phyloP scores from a whole-genome alignment of 2,797 vertebrate genomes.

The Dicrostonyx torquatus region DNA sequence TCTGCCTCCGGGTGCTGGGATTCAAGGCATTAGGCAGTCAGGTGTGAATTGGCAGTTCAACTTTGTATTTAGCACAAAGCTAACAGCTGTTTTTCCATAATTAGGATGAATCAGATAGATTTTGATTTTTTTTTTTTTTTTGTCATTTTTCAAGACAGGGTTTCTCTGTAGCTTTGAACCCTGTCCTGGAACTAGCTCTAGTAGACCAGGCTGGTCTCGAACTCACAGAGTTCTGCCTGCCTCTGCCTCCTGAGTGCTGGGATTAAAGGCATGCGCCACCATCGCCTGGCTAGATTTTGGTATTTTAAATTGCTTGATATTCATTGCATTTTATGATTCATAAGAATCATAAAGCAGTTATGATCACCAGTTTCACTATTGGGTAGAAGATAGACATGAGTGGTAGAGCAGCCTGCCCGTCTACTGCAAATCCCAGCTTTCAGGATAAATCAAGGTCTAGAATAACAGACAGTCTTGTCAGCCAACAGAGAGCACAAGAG shows the following conservation, averaged over 20 bases:
- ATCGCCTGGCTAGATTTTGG: background rate
- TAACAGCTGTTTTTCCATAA: background rate
- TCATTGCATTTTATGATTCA: background rate
- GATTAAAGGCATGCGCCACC: no score
- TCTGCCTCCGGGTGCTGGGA: background rate
- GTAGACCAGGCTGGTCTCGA: no score
- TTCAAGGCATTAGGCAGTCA: background rate
- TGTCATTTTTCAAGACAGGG: no score
- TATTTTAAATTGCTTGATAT: slow-evolving; percentile 9
- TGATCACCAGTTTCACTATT: background rate
- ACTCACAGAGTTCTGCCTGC: no score
- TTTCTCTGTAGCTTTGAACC: no score
- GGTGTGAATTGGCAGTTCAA: background rate
- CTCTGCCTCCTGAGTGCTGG: no score
- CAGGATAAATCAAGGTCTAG: background rate
- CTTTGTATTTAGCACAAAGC: background rate
- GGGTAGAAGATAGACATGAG: background rate
- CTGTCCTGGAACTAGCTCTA: no score
- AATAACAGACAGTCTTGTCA: background rate
- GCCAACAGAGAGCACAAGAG: background rate
- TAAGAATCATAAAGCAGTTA: background rate
- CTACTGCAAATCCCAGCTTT: background rate
- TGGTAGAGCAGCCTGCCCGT: background rate
- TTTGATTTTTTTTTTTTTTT: background rate
- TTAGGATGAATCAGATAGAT: background rate